phyloP scores from a whole-genome alignment of 1,140 invertebrate genomes.

The Pseudoatta argentina region DNA sequence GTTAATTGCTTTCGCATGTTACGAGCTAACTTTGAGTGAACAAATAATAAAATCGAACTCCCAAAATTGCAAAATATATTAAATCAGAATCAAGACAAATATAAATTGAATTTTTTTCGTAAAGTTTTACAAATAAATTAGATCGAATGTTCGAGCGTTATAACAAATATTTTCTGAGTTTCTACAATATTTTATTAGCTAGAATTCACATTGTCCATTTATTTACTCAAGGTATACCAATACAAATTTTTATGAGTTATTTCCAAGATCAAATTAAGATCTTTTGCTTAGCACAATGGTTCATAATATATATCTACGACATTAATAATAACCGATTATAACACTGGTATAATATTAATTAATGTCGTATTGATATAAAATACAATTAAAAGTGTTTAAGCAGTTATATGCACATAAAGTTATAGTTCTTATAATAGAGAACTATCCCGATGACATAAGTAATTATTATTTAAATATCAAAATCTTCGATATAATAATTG shows the following conservation, averaged over 20 bases:
- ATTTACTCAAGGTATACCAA: neutral
- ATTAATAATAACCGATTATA: conserved; percentile 14
- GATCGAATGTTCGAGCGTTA: neutral
- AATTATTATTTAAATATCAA: neutral
- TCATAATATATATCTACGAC: neutral
- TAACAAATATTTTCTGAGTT: conserved; percentile 4
- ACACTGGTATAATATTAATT: neutral
- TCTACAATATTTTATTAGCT: neutral
- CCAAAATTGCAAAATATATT: neutral
- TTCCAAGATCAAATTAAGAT: neutral
- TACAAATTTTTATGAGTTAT: neutral
- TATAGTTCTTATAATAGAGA: neutral
- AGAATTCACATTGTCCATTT: neutral
- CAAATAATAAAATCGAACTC: neutral
- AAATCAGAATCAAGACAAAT: neutral
- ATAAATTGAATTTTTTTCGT: neutral
- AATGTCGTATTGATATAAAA: conserved; percentile 8
- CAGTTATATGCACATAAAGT: neutral
- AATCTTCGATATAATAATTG: neutral
- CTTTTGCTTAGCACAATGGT: neutral
- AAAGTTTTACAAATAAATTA: neutral
- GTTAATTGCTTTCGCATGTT: neutral
- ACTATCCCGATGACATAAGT: neutral
- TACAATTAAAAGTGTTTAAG: neutral
- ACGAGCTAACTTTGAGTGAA: neutral